Evolutionary conservation across 2,113 vertebrate species (phyloP).

Genomic region (Trochalopteron elliotii): DNA sequence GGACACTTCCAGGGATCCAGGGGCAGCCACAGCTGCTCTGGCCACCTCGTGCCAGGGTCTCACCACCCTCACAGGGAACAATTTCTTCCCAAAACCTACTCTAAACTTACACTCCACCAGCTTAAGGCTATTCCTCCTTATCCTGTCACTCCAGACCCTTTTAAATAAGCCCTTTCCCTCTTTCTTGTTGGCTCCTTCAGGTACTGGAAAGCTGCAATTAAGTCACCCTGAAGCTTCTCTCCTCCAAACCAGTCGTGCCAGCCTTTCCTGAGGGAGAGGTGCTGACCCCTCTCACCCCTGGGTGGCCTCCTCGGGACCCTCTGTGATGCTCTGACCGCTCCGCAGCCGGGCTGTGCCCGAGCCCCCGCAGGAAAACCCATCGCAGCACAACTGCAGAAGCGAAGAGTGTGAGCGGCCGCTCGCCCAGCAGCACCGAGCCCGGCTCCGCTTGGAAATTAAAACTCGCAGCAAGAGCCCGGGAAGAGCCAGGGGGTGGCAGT

Average conservation of each 20-base stretch:
- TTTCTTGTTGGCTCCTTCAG: too few species aligned
- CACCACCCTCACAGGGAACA: rapidly evolving
- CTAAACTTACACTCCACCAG: too few species aligned
- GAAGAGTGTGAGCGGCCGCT: not conserved
- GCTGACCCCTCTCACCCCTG: rapidly evolving
- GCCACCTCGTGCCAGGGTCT: not conserved
- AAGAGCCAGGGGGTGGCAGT: conserved; percentile 46
- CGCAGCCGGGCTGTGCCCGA: not conserved
- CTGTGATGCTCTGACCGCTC: rapidly evolving
- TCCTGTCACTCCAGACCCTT: not conserved
- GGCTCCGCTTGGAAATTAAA: rapidly evolving
- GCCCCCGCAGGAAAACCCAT: rapidly evolving
- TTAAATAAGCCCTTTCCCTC: not conserved
- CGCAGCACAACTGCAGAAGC: not conserved
- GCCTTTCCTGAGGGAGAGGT: not conserved
- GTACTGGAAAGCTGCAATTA: rapidly evolving
- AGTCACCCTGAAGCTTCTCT: not conserved
- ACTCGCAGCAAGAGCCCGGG: not conserved
- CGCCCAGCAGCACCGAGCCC: not conserved
- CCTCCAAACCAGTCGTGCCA: not conserved
- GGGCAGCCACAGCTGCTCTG: not conserved
- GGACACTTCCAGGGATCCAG: not conserved
- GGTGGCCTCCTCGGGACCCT: not conserved
- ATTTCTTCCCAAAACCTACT: not conserved
- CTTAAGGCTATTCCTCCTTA: not conserved